Conservation (phyloP, 2,113 vertebrate genomes). For the Propithecus coquereli region DNA sequence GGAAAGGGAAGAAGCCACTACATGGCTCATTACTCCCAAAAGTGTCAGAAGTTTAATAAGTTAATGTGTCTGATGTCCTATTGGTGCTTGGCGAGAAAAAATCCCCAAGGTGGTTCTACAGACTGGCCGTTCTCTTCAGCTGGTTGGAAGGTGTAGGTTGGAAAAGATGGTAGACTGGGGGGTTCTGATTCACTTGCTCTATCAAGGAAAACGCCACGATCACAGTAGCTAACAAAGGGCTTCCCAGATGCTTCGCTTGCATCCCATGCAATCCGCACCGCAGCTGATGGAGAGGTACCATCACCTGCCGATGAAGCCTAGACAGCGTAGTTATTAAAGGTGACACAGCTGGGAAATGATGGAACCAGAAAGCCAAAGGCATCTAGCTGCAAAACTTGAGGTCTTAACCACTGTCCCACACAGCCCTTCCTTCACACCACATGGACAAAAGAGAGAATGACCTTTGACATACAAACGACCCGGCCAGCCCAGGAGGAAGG, state of each 20-base stretch:
- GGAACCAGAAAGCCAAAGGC: neutral
- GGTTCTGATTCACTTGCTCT: neutral
- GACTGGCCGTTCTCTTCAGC: neutral
- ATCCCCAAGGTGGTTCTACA: accelerated
- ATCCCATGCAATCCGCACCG: neutral
- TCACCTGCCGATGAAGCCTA: neutral
- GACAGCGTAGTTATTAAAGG: neutral
- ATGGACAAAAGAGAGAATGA: no score
- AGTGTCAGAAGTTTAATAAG: neutral
- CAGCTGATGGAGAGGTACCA: neutral
- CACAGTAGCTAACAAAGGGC: neutral
- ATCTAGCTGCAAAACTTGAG: neutral
- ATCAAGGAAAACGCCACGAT: accelerated
- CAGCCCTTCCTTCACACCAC: neutral
- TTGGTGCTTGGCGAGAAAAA: neutral
- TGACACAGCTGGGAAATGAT: neutral
- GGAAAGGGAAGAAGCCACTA: neutral
- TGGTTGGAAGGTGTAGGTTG: neutral
- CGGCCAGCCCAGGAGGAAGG: neutral
- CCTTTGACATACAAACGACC: neutral
- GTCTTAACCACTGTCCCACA: neutral
- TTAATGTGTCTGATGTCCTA: neutral
- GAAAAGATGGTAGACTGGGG: neutral
- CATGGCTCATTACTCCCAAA: neutral
- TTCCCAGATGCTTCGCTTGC: accelerated